Conservation (phyloP, 2,888 invertebrate genomes). For the Antitype chi region DNA sequence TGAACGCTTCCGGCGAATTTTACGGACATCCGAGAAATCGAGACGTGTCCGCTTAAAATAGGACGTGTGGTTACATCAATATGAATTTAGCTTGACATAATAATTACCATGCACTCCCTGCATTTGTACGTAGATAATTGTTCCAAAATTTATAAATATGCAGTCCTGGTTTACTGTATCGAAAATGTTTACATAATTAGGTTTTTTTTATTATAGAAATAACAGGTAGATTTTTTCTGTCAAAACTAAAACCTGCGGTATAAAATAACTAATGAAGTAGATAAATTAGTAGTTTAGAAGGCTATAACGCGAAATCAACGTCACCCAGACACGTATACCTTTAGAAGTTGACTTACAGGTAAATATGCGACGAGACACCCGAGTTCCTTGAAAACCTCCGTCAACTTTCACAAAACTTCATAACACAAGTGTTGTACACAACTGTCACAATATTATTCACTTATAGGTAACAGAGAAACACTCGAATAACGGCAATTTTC, state of each 20-base stretch:
- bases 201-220: not conserved
- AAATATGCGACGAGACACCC: conserved; percentile 83
- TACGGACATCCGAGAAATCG: conserved; percentile 63
- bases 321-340: conserved; percentile 86
- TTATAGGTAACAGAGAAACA: conserved; percentile 80
- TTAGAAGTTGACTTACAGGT: conserved; percentile 84
- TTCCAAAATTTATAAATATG: not conserved
- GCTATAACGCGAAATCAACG: conserved; percentile 77
- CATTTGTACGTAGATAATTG: not conserved
- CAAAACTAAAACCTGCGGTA: not conserved
- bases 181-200: not conserved
- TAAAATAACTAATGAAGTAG: not conserved
- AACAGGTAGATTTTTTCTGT: conserved; percentile 4
- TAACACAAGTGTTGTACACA: conserved; percentile 86
- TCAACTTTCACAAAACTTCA: conserved; percentile 88
- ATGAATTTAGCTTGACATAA: conserved; percentile 23
- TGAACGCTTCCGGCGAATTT: conserved; percentile 41
- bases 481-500: conserved; percentile 81
- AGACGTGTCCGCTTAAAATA: conserved; percentile 50
- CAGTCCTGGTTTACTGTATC: not conserved
- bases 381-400: conserved; percentile 83
- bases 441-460: conserved; percentile 84
- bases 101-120: conserved; percentile 15
- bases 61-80: conserved; percentile 36
- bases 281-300: conserved; percentile 52